phyloP scores from a whole-genome alignment of 2,113 vertebrate genomes.

The Pseudopodoces humilis region DNA sequence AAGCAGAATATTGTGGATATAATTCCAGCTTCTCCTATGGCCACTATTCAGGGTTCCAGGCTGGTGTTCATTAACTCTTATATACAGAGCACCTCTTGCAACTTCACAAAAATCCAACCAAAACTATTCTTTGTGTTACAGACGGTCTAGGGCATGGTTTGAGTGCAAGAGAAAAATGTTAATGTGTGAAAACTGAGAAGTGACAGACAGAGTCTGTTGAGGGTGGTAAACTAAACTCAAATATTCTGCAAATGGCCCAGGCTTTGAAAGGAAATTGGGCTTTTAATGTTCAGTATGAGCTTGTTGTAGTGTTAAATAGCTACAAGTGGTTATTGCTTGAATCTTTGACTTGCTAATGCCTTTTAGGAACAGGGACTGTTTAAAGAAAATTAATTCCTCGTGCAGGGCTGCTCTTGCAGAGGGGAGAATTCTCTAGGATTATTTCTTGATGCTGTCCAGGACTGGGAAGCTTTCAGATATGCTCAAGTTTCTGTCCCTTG shows the following conservation, averaged over 20 bases:
- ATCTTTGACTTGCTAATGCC: neutral
- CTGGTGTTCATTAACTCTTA: neutral
- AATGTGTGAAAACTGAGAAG: neutral
- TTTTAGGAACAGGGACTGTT: neutral
- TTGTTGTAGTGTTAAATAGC: neutral
- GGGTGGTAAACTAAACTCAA: neutral
- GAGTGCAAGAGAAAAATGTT: neutral
- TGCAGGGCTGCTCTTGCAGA: slow-evolving; percentile 13
- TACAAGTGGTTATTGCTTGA: neutral
- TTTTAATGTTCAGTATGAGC: neutral
- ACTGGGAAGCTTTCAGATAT: slow-evolving; percentile 28
- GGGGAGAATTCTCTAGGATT: neutral
- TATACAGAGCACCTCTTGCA: neutral
- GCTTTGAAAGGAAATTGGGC: neutral
- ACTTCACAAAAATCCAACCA: neutral
- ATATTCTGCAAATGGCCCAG: neutral
- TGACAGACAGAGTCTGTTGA: neutral
- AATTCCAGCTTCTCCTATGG: neutral
- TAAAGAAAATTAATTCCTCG: slow-evolving; percentile 20
- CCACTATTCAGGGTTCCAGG: neutral
- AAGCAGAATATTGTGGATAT: neutral
- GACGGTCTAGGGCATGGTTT: neutral
- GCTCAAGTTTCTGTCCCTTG: slow-evolving; percentile 10
- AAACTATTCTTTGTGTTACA: neutral
- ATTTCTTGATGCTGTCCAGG: neutral